Conservation (phyloP, 2,888 invertebrate genomes). For the Hydriomena furcata region DNA sequence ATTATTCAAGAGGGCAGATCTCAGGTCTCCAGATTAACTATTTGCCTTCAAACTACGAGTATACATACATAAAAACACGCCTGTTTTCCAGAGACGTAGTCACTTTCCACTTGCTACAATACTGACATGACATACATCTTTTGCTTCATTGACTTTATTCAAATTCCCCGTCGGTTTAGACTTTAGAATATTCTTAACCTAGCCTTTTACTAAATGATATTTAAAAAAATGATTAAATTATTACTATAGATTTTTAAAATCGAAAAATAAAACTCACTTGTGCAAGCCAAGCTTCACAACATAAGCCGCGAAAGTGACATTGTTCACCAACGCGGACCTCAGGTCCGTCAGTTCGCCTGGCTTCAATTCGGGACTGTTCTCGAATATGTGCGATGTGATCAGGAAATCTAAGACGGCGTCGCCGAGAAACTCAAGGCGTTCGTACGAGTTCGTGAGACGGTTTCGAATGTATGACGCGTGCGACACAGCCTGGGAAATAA, state of each 20-base stretch:
- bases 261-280: slow-evolving; percentile 85
- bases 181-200: no score
- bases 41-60: no score
- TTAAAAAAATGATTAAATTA: neutral
- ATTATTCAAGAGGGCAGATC: no score
- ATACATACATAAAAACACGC: no score
- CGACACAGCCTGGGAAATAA: slow-evolving; percentile 88
- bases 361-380: slow-evolving; percentile 86
- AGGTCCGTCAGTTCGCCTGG: slow-evolving; percentile 97
- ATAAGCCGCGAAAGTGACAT: slow-evolving; percentile 96
- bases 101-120: no score
- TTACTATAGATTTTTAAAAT: no score
- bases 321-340: slow-evolving; percentile 97
- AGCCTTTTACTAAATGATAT: no score
- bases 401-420: slow-evolving; percentile 96
- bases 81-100: no score
- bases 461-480: slow-evolving; percentile 95
- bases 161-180: no score
- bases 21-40: no score
- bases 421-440: slow-evolving; percentile 95
- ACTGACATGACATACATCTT: no score
- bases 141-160: no score
- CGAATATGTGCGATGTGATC: slow-evolving; percentile 94
- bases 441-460: slow-evolving; percentile 93
- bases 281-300: slow-evolving; percentile 94